Conservation (phyloP, 2,888 invertebrate genomes). For the Agrilus mali region DNA sequence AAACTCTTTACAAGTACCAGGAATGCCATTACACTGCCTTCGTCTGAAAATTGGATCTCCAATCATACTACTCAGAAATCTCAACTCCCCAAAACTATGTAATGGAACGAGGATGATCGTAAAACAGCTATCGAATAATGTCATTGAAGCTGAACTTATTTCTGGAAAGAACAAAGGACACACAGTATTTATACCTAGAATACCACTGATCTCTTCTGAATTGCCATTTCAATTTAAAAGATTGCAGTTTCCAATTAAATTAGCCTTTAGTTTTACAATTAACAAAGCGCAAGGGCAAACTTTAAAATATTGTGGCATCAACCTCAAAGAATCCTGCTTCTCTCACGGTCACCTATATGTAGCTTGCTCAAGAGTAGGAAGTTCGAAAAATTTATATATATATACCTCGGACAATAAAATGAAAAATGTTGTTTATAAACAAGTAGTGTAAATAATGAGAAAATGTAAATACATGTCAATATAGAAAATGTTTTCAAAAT, state of each 20-base stretch:
- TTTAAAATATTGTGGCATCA: conserved; percentile 3
- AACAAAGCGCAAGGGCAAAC: conserved; percentile 26
- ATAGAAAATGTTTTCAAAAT: no score
- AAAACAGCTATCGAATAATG: conserved; percentile 11
- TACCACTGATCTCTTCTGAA: conserved; percentile 24
- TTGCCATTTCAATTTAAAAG: conserved; percentile 18
- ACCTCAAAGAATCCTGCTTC: conserved; percentile 1
- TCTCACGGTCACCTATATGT: conserved; percentile 23
- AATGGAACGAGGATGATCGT: conserved; percentile 15
- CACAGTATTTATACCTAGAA: conserved; percentile 21
- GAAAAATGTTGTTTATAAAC: no score
- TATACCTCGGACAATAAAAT: no score
- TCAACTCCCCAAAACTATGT: conserved; percentile 21
- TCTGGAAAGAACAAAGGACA: conserved; percentile 13
- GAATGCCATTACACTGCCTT: conserved; percentile 16
- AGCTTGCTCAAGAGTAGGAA: conserved; percentile 17
- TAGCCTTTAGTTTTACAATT: conserved; percentile 25
- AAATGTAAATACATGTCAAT: no score
- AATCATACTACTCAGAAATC: conserved; percentile 23
- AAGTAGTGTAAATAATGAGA: no score
- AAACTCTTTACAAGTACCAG: conserved; percentile 19
- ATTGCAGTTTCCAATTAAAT: conserved; percentile 20
- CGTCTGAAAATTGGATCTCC: conserved; percentile 19
- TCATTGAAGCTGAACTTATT: conserved; percentile 11
- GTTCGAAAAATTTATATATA: conserved; percentile 4